phyloP scores from a whole-genome alignment of 1,140 invertebrate genomes.

The Drosophila ogumai region DNA sequence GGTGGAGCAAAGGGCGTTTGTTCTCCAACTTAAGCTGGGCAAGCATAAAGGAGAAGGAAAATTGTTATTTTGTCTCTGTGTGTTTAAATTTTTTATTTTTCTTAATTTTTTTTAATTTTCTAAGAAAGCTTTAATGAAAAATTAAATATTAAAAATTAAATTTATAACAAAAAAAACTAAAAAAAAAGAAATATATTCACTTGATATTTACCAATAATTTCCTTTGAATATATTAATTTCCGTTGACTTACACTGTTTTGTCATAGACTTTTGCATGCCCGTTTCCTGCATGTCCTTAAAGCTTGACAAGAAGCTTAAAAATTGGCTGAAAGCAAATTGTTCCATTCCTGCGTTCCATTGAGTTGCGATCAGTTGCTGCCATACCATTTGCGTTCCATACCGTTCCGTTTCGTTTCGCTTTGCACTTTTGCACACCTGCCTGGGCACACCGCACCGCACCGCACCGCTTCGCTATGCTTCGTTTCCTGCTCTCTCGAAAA shows the following conservation, averaged over 20 bases:
- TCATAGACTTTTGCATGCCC: conserved; percentile 14
- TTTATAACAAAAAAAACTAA: background rate
- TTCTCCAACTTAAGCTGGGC: conserved; percentile 4
- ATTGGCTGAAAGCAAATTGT: conserved; percentile 38
- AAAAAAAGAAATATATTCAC: too few species aligned
- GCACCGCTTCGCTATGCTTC: conserved; percentile 22
- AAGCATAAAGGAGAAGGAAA: background rate
- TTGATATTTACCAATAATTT: background rate
- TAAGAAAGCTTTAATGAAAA: background rate
- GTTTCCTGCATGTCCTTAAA: conserved; percentile 11
- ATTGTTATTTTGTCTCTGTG: background rate
- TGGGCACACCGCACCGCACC: conserved; percentile 19
- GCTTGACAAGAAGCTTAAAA: conserved; percentile 1
- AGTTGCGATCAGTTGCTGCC: conserved; percentile 18
- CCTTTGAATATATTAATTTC: background rate
- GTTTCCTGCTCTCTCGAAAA: conserved; percentile 16
- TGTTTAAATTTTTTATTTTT: background rate
- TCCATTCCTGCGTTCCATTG: conserved; percentile 23
- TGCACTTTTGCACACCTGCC: conserved; percentile 43
- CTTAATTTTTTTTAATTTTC: background rate
- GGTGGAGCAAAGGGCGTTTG: conserved; percentile 21
- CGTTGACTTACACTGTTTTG: background rate
- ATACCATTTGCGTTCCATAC: conserved; percentile 25
- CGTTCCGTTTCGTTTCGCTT: conserved; percentile 40
- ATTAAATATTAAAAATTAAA: background rate